Conservation (phyloP, 2,113 vertebrate genomes). For the Hepsetus odoe region DNA sequence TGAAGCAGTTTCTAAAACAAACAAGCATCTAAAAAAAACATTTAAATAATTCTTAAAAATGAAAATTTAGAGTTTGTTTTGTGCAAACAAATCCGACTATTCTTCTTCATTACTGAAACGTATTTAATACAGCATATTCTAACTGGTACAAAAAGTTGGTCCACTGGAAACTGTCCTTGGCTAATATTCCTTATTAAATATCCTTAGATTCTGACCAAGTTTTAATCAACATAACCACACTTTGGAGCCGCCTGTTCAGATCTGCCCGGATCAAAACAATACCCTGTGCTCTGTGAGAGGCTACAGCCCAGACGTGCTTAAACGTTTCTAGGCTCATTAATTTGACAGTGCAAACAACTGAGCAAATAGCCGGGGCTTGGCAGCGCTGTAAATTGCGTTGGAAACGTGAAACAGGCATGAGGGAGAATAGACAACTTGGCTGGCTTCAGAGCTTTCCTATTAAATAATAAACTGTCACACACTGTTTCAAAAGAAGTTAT, state of each 20-base stretch:
- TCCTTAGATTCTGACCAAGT: background rate
- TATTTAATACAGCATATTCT: background rate
- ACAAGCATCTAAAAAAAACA: too few relatives aligned
- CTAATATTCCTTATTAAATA: background rate
- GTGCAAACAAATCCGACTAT: too few relatives aligned
- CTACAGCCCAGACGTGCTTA: background rate
- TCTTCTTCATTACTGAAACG: too few relatives aligned
- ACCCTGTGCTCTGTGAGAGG: background rate
- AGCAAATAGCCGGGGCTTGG: background rate
- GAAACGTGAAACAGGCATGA: conserved; percentile 4
- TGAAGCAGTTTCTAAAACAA: too few relatives aligned
- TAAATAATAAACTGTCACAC: conserved; percentile 4
- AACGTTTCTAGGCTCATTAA: background rate
- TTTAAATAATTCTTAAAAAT: too few relatives aligned
- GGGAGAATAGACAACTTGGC: background rate
- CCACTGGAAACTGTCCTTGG: background rate
- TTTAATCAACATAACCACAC: background rate
- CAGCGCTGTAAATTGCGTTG: background rate
- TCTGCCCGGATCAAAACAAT: background rate
- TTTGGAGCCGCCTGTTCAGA: background rate
- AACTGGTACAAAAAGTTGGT: background rate
- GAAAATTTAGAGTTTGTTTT: too few relatives aligned
- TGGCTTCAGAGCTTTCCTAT: background rate
- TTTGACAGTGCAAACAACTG: conserved; percentile 27
- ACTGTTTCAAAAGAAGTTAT: background rate